Conservation (phyloP, 53 echinoderm and acorn worm species). For the Zoroaster sp. region DNA sequence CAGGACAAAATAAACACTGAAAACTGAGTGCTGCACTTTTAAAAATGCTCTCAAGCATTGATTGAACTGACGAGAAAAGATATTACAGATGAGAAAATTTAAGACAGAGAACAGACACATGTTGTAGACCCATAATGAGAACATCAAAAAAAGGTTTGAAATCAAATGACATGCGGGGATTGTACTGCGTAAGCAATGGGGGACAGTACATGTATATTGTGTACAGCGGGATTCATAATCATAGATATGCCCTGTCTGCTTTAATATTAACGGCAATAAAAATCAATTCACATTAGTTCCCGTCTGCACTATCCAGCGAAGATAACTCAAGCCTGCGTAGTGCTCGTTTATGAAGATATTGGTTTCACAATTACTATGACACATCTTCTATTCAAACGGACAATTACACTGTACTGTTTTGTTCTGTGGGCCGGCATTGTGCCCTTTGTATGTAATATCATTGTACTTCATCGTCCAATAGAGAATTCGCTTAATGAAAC, state of each 20-base stretch:
- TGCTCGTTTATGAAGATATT: slow-evolving; percentile 27
- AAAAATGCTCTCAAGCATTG: no score
- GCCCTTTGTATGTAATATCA: neutral
- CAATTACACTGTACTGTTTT: slow-evolving; percentile 26
- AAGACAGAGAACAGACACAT: no score
- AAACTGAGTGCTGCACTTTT: no score
- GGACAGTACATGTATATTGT: no score
- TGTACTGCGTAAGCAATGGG: no score
- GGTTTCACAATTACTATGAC: slow-evolving; percentile 8
- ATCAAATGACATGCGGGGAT: no score
- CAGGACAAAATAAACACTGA: no score
- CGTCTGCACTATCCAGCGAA: neutral
- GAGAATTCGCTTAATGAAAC: neutral
- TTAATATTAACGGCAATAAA: neutral
- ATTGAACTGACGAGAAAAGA: no score
- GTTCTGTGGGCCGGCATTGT: slow-evolving; percentile 11
- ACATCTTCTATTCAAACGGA: neutral
- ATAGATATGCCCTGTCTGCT: neutral
- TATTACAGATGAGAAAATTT: no score
- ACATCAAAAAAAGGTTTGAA: no score
- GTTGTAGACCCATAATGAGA: no score
- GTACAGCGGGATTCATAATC: neutral
- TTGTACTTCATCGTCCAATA: neutral
- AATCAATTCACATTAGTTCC: neutral
- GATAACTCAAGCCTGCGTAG: neutral